A percentile compares a stretch with the other conserved stretches of the same genome.
Evolutionary conservation across 2,888 invertebrate genomes (phyloP).

Genomic region (Drosophila planitibia): DNA sequence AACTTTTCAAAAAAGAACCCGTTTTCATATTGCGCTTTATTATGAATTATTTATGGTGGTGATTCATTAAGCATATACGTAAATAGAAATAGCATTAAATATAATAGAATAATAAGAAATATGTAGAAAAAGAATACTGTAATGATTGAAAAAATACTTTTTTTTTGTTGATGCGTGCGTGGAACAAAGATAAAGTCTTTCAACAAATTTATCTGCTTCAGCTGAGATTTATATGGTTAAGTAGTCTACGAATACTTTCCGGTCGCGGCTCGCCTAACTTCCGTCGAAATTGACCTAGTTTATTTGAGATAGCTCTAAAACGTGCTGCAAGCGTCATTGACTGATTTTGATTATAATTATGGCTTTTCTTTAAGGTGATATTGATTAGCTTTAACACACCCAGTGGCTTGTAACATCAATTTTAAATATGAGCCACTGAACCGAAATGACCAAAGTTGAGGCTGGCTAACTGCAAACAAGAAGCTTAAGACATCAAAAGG

Average conservation of each 20-base stretch:
- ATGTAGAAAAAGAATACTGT: background rate
- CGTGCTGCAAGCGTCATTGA: constrained; percentile 61
- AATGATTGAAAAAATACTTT: background rate
- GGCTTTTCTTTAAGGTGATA: constrained; percentile 59
- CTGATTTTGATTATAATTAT: constrained; percentile 47
- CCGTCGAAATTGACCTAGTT: constrained; percentile 37
- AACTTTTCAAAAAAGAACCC: constrained; percentile 28
- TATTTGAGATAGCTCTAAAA: background rate
- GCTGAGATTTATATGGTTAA: background rate
- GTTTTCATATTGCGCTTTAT: constrained; percentile 15
- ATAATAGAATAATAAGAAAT: background rate
- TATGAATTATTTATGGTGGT: constrained; percentile 4
- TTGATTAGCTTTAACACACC: constrained; percentile 35
- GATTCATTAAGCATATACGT: background rate
- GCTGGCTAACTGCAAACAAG: constrained; percentile 23
- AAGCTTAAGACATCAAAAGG: background rate
- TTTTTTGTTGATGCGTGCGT: background rate
- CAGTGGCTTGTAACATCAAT: constrained; percentile 20
- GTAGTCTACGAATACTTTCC: constrained; percentile 7
- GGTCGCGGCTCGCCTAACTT: constrained; percentile 11
- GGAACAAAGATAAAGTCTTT: background rate
- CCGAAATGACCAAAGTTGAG: constrained; percentile 3
- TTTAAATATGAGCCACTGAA: background rate
- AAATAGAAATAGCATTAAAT: background rate
- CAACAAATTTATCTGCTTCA: background rate